Evolutionary conservation across 2,797 vertebrate genomes (phyloP).

Genomic region (Acestrorhynchus altus): DNA sequence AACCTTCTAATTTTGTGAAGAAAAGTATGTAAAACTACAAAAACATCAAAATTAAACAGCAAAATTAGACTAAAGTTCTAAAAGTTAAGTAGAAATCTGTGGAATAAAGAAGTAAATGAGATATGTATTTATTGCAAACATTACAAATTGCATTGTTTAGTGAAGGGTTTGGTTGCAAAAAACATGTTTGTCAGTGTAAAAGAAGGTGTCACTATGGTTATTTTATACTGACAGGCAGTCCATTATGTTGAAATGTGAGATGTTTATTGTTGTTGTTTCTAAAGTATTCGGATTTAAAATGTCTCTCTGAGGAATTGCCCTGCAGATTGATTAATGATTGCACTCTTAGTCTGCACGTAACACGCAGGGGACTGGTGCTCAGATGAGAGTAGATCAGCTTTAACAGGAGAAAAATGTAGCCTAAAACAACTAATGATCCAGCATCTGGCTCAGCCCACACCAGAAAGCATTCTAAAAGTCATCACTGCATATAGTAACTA

Average conservation of each 20-base stretch:
- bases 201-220: too few relatives aligned
- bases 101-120: too few relatives aligned
- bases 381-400: constrained; percentile 75
- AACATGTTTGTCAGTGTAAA: too few relatives aligned
- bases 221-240: background rate
- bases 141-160: too few relatives aligned
- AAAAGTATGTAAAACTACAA: too few relatives aligned
- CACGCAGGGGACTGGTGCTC: constrained; percentile 67
- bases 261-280: constrained; percentile 49
- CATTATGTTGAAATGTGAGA: constrained; percentile 45
- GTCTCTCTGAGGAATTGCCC: constrained; percentile 62
- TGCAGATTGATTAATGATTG: constrained; percentile 74
- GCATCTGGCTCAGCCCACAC: constrained; percentile 65
- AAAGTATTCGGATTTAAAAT: constrained; percentile 48
- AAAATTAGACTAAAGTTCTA: too few relatives aligned
- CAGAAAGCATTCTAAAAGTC: background rate
- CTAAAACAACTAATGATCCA: constrained; percentile 66
- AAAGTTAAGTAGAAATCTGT: too few relatives aligned
- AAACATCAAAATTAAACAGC: too few relatives aligned
- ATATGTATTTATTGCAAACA: too few relatives aligned
- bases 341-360: constrained; percentile 61
- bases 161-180: too few relatives aligned
- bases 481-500: background rate
- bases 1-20: too few relatives aligned
- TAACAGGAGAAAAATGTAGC: constrained; percentile 74